These are phyloP conservation scores for silkworm (Bombyx mori) DNA, from an alignment of 1,140 invertebrate genomes.

Conservation along the genomic window ASM3026992v2 NC_085119.1:828001-828500, in stretches of 20 bases:
- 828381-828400: too few species aligned
- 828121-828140: slow-evolving; percentile 5
- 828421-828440: too few species aligned
- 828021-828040: slow-evolving; percentile 15
- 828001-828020: too few species aligned
- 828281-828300: not conserved
- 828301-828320: not conserved
- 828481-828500: too few species aligned
- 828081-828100: slow-evolving; percentile 43
- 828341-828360: too few species aligned
- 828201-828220: not conserved
- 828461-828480: too few species aligned
- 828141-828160: not conserved
- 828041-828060: slow-evolving; percentile 10
- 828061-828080: slow-evolving; percentile 12
- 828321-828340: not conserved
- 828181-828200: not conserved
- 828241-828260: not conserved
- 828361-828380: too few species aligned
- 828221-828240: not conserved
- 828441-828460: too few species aligned
- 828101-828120: slow-evolving; percentile 42
- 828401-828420: too few species aligned
- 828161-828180: not conserved
- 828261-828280: not conserved